These are phyloP conservation scores for Clivina fossor DNA, from an alignment of 2,888 invertebrate species.

Conservation along the genomic window DNA sequence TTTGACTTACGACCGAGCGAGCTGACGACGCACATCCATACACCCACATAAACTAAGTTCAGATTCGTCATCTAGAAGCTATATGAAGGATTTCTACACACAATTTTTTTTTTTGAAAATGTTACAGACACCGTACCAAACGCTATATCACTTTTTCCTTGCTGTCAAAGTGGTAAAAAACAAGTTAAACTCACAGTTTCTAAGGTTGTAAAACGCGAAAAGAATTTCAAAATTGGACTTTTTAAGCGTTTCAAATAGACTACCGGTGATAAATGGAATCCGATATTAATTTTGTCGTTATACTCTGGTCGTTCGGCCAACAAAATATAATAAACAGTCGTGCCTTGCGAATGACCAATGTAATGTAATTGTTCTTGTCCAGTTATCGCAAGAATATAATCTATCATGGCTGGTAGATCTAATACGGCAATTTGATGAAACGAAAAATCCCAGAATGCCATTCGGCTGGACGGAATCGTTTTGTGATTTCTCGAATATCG, in stretches of 20 bases:
- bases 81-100: too few relatives aligned
- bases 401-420: slow-evolving; percentile 60
- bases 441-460: slow-evolving; percentile 52
- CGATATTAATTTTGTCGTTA: slow-evolving; percentile 47
- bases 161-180: too few relatives aligned
- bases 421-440: slow-evolving; percentile 49
- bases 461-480: slow-evolving; percentile 49
- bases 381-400: slow-evolving; percentile 54
- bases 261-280: slow-evolving; percentile 50
- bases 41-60: too few relatives aligned
- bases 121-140: too few relatives aligned
- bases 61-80: too few relatives aligned
- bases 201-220: slow-evolving; percentile 53
- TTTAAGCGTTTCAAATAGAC: slow-evolving; percentile 49
- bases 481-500: slow-evolving; percentile 57
- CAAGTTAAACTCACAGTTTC: slow-evolving; percentile 54
- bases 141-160: too few relatives aligned
- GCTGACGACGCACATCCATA: too few relatives aligned
- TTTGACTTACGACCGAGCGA: too few relatives aligned
- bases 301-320: slow-evolving; percentile 48
- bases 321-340: slow-evolving; percentile 52
- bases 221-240: slow-evolving; percentile 48
- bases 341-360: slow-evolving; percentile 62
- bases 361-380: slow-evolving; percentile 53
- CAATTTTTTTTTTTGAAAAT: too few relatives aligned